Percentiles rank a stretch among this genome's conserved stretches.
phyloP scores from a whole-genome alignment of 2,797 vertebrate species.

The Rhinichthys osculus region DNA sequence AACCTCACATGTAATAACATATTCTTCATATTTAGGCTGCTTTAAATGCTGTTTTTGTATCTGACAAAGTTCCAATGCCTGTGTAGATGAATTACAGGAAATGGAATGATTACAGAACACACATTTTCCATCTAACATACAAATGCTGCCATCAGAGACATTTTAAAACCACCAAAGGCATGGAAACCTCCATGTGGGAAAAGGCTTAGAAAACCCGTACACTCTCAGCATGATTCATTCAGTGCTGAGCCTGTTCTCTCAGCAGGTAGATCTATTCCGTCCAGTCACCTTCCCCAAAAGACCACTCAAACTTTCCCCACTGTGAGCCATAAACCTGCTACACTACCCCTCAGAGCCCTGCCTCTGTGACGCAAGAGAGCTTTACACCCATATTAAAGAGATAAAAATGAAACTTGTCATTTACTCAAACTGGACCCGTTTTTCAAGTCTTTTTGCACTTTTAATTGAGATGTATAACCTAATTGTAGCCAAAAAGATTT shows the following conservation, averaged over 20 bases:
- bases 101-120: conserved; percentile 45
- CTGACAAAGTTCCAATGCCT: not conserved
- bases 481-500: conserved; percentile 2
- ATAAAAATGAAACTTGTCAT: not conserved
- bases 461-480: not conserved
- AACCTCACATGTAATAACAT: not conserved
- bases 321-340: conserved; percentile 66
- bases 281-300: conserved; percentile 58
- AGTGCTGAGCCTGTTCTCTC: conserved; percentile 54
- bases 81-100: conserved; percentile 21
- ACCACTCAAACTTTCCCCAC: conserved; percentile 61
- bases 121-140: conserved; percentile 56
- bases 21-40: not conserved
- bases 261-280: conserved; percentile 58
- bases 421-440: not conserved
- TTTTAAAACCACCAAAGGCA: conserved; percentile 63
- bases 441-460: not conserved
- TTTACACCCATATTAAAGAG: conserved; percentile 19
- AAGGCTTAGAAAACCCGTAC: conserved; percentile 39
- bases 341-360: conserved; percentile 46
- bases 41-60: conserved; percentile 2
- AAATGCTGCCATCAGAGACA: conserved; percentile 39
- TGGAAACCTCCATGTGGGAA: conserved; percentile 44
- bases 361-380: conserved; percentile 51
- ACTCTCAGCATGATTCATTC: conserved; percentile 51